Evolutionary conservation across 1,140 invertebrate genomes (phyloP), one percentile per base, ranked within the genome.

Genomic region (Protaetia brevitarsis): DNA sequence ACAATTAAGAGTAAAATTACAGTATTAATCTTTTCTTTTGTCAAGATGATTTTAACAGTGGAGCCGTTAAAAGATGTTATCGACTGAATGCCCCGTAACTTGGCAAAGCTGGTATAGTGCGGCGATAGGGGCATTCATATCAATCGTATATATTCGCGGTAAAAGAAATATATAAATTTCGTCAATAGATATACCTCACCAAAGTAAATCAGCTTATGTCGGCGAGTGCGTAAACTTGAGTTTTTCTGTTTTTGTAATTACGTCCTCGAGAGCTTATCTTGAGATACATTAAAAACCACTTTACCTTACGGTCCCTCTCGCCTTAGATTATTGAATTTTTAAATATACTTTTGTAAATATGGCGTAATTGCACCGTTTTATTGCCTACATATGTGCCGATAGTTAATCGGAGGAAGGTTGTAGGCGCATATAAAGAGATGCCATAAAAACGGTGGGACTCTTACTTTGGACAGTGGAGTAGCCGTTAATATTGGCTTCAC

Each of bases 261-360:
- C 19, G 41, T 51, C 11, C 41, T 51, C 41, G 8, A 19, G n/a
- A n/a, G 13, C 41, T 51, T 51, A 51, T 51, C 41, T 21, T 5
- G 41, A 23, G n/a, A 51, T 51, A 51, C 41, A 51, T 51, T 51
- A 51, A 51, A 23, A 51, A 51, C 41, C 41, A 51, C 41, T 51
- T 51, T 51, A 51, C 13, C 41, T 23, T 23, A 51, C 26, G 41
- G 26, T 51, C n/a, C n/a, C n/a, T n/a, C n/a, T 23, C 19, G 41
- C 19, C 19, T 23, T 51, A 51, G 41, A 51, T 51, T 51, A 51
- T 51, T 51, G 21, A 23, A 51, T 51, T 23, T 51, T 51, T 51
- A 23, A 3, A 51, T 51, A 51, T 51, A 23, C 41, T 10, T 51
- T 51, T 51, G 41, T 51, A 51, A 51, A 21, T 51, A 51, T 51